Percentiles rank a stretch among this genome's conserved stretches.
phyloP scores from a whole-genome alignment of 2,888 invertebrate genomes.

The Ichneumoninae sp. region DNA sequence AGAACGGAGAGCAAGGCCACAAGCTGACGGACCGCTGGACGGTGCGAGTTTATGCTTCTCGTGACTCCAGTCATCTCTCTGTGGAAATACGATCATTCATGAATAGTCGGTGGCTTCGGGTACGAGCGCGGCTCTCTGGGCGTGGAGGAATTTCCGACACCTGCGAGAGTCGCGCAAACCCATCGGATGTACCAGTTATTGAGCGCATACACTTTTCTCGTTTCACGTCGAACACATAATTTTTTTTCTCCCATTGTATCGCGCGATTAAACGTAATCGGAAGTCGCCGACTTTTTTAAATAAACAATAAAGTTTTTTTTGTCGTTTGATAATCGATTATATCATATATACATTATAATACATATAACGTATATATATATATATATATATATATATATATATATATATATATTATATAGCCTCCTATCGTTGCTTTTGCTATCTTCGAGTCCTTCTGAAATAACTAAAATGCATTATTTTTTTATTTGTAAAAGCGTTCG shows the following conservation, averaged over 20 bases:
- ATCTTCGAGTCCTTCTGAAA: too few species aligned
- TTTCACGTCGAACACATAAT: not conserved
- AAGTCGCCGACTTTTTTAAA: too few species aligned
- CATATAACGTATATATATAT: not conserved
- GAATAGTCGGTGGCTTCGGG: conserved; percentile 25
- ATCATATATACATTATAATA: not conserved
- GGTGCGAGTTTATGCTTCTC: conserved; percentile 8
- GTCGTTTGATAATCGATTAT: not conserved
- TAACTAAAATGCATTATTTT: too few species aligned
- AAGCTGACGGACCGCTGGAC: not conserved
- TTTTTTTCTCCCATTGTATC: not conserved
- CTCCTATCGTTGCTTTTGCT: too few species aligned
- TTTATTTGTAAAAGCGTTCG: not conserved
- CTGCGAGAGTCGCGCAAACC: not conserved
- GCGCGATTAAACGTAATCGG: too few species aligned
- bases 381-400: not conserved
- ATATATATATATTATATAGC: too few species aligned
- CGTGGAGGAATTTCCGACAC: conserved; percentile 11
- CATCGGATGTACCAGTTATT: not conserved
- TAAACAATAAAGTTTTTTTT: not conserved
- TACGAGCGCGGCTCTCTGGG: not conserved
- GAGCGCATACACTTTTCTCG: not conserved
- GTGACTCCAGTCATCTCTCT: conserved; percentile 22
- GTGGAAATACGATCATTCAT: conserved; percentile 55
- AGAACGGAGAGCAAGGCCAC: conserved; percentile 25